A percentile compares a stretch with the other conserved stretches of the same genome.
Evolutionary conservation across 35 echinoderm and acorn worm species (phyloP).

Genomic region (Heliocidaris tuberculata): DNA sequence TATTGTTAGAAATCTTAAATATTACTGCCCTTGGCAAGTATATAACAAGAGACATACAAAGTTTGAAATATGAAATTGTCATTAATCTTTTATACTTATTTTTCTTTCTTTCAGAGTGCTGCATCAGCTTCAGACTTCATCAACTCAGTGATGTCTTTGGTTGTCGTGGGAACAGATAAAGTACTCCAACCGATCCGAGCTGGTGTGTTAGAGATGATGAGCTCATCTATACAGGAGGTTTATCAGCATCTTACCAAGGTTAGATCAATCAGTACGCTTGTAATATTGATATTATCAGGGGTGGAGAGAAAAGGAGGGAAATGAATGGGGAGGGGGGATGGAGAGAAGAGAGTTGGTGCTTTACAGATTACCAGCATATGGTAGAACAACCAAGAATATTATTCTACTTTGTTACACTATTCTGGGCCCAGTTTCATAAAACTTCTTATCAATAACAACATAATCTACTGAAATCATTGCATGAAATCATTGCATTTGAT

Average conservation of each 20-base stretch:
- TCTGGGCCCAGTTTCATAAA: background rate
- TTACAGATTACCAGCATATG: too few relatives aligned
- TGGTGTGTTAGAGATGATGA: slow-evolving; percentile 16
- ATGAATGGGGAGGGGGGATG: too few relatives aligned
- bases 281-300: background rate
- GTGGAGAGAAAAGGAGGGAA: too few relatives aligned
- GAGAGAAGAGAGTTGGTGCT: too few relatives aligned
- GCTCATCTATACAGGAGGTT: background rate
- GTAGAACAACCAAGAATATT: too few relatives aligned
- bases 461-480: background rate
- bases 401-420: background rate
- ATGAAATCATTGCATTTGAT: background rate
- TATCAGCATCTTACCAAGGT: slow-evolving; percentile 43
- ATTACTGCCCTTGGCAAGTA: too few relatives aligned
- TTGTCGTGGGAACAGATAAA: background rate
- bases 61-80: too few relatives aligned
- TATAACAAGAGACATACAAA: too few relatives aligned
- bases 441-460: background rate
- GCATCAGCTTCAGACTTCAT: background rate
- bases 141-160: slow-evolving; percentile 31
- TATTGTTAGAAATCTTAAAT: too few relatives aligned
- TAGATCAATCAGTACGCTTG: background rate
- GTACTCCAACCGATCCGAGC: background rate
- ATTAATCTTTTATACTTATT: background rate
- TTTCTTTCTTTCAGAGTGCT: background rate